phyloP scores from a whole-genome alignment of 2,797 vertebrate genomes.

The Scyliorhinus canicula region DNA sequence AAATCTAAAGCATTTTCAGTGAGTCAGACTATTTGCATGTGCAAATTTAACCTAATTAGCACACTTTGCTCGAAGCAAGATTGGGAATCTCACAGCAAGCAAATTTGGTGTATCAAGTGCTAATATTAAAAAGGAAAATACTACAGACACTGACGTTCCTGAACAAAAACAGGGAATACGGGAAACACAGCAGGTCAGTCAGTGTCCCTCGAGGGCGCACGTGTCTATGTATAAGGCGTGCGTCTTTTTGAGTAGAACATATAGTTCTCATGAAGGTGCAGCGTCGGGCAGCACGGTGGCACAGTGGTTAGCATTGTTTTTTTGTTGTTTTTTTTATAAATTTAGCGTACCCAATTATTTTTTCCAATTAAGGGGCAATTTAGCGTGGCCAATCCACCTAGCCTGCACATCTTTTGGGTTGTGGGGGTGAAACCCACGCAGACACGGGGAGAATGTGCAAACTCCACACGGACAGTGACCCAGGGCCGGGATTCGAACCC shows the following conservation, averaged over 20 bases:
- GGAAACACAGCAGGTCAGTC: not conserved
- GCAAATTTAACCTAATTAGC: not conserved
- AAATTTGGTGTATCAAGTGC: not conserved
- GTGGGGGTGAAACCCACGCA: no score
- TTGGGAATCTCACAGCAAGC: not conserved
- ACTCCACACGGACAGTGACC: no score
- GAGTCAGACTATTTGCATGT: not conserved
- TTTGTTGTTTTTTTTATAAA: no score
- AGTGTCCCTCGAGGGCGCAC: not conserved
- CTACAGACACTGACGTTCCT: not conserved
- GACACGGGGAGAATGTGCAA: no score
- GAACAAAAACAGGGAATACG: not conserved
- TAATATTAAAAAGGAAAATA: not conserved
- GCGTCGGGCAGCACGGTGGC: no score
- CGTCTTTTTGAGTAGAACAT: not conserved
- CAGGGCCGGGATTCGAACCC: no score
- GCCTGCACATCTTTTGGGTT: no score
- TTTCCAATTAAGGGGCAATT: no score
- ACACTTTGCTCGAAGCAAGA: not conserved
- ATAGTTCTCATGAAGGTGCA: no score
- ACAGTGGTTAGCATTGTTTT: no score
- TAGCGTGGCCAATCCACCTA: no score
- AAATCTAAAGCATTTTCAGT: not conserved
- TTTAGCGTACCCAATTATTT: no score
- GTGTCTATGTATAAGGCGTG: not conserved